phyloP scores from a whole-genome alignment of 2,888 invertebrate genomes.

The Eupeodes latifasciatus region DNA sequence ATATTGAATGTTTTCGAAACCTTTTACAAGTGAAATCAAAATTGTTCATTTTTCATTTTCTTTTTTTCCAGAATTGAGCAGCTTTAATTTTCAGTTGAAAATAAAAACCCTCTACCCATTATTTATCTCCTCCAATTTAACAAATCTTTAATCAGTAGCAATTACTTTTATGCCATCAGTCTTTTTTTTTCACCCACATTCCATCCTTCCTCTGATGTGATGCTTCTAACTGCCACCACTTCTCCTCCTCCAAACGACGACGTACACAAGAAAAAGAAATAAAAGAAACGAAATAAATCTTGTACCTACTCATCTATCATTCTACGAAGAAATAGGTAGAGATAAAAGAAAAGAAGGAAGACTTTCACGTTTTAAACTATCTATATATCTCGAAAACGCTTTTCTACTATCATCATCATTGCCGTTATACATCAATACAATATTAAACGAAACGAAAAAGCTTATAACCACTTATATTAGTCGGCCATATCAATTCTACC shows the following conservation, averaged over 20 bases:
- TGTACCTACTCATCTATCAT: constrained; percentile 21
- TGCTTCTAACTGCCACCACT: no score
- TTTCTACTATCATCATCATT: not conserved
- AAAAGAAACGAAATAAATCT: constrained; percentile 2
- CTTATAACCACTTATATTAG: constrained; percentile 33
- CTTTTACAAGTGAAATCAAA: no score
- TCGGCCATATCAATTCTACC: constrained; percentile 56
- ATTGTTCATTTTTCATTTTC: no score
- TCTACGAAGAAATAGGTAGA: not conserved
- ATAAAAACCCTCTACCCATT: no score
- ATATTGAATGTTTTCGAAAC: no score
- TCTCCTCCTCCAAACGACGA: not conserved
- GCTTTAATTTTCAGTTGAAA: no score
- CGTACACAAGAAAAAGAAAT: not conserved
- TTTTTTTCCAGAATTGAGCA: no score
- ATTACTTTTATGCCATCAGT: constrained; percentile 16
- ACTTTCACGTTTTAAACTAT: not conserved
- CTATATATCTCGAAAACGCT: not conserved
- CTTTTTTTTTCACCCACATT: not conserved
- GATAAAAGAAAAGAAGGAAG: no score
- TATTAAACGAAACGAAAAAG: not conserved
- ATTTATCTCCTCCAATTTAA: not conserved
- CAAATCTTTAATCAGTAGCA: not conserved
- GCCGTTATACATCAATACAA: not conserved
- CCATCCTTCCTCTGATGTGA: no score